Base-by-base conservation (phyloP, 1,140 invertebrate species). In the Zeugodacus cucurbitae region DNA sequence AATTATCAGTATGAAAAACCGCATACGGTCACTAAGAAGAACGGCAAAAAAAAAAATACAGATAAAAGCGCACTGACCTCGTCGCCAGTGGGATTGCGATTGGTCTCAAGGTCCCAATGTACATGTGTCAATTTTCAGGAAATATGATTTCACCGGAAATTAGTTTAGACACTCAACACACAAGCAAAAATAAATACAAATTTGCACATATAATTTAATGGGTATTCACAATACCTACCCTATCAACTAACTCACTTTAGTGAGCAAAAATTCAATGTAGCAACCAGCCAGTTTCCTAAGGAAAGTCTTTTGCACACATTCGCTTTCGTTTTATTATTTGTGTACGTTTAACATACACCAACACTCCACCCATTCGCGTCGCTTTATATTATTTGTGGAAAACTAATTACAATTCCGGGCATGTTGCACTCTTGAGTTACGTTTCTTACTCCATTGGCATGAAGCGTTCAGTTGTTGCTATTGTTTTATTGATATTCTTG, bases 361-460 rank as follows among this genome's bases (percentile, higher is more conserved):
- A n/a, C n/a, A 22, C 58, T 26, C 26, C n/a, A 2, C 58, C 58
- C n/a, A 41, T 22, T n/a, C 32, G 41, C 20, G 7, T 20, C 20
- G 22, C 0, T 7, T 74, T 74, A 41, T 74, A 74, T 37, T 74
- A 32, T 32, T 74, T 74, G 67, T 41, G 67, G 67, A 20, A 74
- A 74, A 74, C 67, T 74, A 74, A 74, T 74, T 74, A 74, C 67
- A 74, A 41, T 74, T 74, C 67, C 67, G 34, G 67, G 37, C 34
- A 32, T 74, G 67, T 74, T 74, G 34, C 34, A 74, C 34, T 74
- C 67, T 74, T 74, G 20, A 74, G 67, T 74, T 74, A 74, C 20
- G 34, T 20, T 41, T 74, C 26, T 20, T 67, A 32, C 29, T 67
- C 10, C n/a, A 62, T 34, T 34, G 64, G 7, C 26, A 32, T 26